A percentile compares a stretch with the other conserved stretches of the same genome.
Conservation (phyloP, 2,797 vertebrate species). For the Fistularia tabacaria region DNA sequence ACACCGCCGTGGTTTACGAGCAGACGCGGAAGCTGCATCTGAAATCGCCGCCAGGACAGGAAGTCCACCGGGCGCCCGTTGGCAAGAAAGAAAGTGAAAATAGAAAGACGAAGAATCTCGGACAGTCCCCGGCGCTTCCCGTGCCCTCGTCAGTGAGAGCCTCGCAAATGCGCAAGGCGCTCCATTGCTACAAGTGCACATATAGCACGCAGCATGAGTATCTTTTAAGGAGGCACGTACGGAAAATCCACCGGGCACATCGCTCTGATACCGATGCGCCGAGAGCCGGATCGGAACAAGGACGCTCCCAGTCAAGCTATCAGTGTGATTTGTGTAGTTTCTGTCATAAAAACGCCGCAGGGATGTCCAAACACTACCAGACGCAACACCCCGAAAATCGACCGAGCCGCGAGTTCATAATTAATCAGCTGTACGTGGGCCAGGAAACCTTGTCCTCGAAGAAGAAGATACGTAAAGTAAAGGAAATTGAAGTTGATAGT, state of each 20-base stretch:
- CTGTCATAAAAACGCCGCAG: slow-evolving; percentile 72
- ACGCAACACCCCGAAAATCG: slow-evolving; percentile 74
- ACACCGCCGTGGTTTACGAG: slow-evolving; percentile 33
- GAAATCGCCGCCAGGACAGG: slow-evolving; percentile 1
- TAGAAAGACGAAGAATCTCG: background rate
- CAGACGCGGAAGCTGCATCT: background rate
- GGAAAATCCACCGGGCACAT: slow-evolving; percentile 74
- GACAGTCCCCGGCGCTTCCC: background rate
- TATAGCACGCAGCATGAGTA: slow-evolving; percentile 78
- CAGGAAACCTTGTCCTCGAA: background rate
- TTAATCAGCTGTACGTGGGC: slow-evolving; percentile 47
- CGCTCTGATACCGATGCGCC: slow-evolving; percentile 73
- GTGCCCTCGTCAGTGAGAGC: background rate
- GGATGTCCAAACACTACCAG: slow-evolving; percentile 79
- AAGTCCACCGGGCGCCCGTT: background rate
- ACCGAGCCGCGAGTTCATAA: slow-evolving; percentile 76
- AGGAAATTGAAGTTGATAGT: slow-evolving; percentile 24
- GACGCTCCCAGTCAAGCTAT: slow-evolving; percentile 79
- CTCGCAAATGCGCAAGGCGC: slow-evolving; percentile 44
- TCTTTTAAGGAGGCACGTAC: slow-evolving; percentile 79
- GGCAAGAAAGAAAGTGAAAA: background rate
- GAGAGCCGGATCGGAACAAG: slow-evolving; percentile 75
- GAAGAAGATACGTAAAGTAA: slow-evolving; percentile 12
- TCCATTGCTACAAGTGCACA: slow-evolving; percentile 78
- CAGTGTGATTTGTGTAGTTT: slow-evolving; percentile 88